Evolutionary conservation across 2,113 vertebrate genomes (phyloP), one percentile per base, ranked within the genome.

Genomic region (Cavia porcellus): DNA sequence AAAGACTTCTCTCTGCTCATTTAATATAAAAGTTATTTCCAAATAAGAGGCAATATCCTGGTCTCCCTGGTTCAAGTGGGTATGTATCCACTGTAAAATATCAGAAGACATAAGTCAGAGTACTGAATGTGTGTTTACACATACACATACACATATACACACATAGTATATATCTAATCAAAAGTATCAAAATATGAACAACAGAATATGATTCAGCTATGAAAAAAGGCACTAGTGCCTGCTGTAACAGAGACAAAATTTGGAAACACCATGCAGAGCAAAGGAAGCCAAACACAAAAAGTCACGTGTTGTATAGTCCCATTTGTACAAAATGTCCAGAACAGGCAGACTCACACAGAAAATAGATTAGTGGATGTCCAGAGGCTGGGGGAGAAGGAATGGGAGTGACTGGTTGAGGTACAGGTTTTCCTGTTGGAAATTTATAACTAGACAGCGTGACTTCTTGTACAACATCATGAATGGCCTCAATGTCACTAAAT

Each of bases 231-330:
- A 0, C 30, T 2, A 3, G 3, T 7, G 4, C 10, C 15, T 0
- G 38, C 55, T 0, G 4, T 0, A 7, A 4, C 30, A 7, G 3
- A 8, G 74, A 24, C 0, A 7, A 47, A 4, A 42, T 30, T 0
- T 2, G 30, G 24, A 6, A 9, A 15, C 17, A 3, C 0, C 1
- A 11, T 1, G 3, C 11, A 5, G 15, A 32, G 25, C 0, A 25
- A 5, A n/a, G 45, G 50, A 7, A 20, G 77, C 42, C 32, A 50
- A 38, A 25, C 5, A 14, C 12, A 0, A 10, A 59, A 14, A 12
- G 4, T 45, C 68, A 24, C 0, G 0, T 0, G 0, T 0, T 1
- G 12, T 1, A 1, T 0, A 11, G 4, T 13, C 32, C n/a, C 20
- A 55, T 50, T 42, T 20, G 2, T 4, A 1, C 0, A 28, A 35